phyloP scores from a whole-genome alignment of 2,113 vertebrate species.

The Brachyhypopomus gauderio region DNA sequence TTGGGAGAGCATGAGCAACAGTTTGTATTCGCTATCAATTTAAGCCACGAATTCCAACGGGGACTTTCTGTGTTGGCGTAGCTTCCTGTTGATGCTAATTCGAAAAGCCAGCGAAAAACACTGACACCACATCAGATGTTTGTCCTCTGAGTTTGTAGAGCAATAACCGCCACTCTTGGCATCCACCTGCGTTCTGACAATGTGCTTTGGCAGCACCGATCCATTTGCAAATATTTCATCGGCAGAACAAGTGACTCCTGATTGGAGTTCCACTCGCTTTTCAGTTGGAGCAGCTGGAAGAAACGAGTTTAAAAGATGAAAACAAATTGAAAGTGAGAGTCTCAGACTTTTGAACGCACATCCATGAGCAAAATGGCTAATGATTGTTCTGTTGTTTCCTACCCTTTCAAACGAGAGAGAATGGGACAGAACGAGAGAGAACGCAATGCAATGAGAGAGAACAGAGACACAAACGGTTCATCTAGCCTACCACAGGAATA shows the following conservation, averaged over 20 bases:
- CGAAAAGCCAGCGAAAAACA: slow-evolving; percentile 35
- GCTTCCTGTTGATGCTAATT: slow-evolving; percentile 30
- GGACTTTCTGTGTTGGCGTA: slow-evolving; percentile 6
- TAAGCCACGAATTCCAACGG: slow-evolving; percentile 26
- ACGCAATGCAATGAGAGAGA: no score
- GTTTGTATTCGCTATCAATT: slow-evolving; percentile 33
- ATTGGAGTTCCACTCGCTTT: slow-evolving; percentile 63
- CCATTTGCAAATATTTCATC: slow-evolving; percentile 68
- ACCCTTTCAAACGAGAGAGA: neutral
- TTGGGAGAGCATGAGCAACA: slow-evolving; percentile 34
- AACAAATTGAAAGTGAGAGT: slow-evolving; percentile 64
- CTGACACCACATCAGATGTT: slow-evolving; percentile 65
- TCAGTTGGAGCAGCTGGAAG: slow-evolving; percentile 68
- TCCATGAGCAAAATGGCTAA: slow-evolving; percentile 32
- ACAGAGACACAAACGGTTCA: no score
- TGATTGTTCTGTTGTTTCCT: neutral
- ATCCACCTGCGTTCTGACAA: slow-evolving; percentile 67
- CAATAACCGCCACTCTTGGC: slow-evolving; percentile 58
- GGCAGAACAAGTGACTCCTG: slow-evolving; percentile 61
- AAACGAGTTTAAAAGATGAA: slow-evolving; percentile 60
- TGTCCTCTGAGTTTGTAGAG: slow-evolving; percentile 46
- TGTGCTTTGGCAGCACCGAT: slow-evolving; percentile 68
- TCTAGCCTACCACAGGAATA: neutral
- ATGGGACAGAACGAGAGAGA: neutral
- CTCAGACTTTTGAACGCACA: slow-evolving; percentile 55